These are phyloP conservation scores for Pitangus sulphuratus DNA, from an alignment of 2,797 vertebrate species.

Conservation along the genomic window DNA sequence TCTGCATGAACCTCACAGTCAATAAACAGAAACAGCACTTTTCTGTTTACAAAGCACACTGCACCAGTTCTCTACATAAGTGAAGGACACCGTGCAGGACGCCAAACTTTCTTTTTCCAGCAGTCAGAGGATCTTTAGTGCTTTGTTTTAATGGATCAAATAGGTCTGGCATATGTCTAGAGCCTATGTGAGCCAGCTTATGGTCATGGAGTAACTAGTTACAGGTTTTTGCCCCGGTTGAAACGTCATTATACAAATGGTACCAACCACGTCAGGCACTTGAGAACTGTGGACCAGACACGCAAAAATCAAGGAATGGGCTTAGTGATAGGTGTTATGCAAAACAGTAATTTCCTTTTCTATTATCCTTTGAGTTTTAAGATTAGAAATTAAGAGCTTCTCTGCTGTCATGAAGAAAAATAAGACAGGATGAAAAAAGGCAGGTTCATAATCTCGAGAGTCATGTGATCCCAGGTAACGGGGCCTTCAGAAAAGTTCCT, in stretches of 20 bases:
- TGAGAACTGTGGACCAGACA: not conserved
- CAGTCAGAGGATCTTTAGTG: not conserved
- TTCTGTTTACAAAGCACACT: not conserved
- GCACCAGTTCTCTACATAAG: not conserved
- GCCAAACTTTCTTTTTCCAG: not conserved
- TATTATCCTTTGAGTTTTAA: not conserved
- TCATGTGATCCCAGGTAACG: rapidly evolving
- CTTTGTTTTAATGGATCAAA: not conserved
- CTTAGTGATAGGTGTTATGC: not conserved
- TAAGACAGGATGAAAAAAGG: not conserved
- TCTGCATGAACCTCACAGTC: not conserved
- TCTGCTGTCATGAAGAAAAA: not conserved
- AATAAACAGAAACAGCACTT: not conserved
- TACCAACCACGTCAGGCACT: rapidly evolving
- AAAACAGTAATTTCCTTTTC: not conserved
- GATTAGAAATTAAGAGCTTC: not conserved
- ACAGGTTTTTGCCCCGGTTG: not conserved
- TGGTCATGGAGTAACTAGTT: not conserved
- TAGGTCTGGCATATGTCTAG: not conserved
- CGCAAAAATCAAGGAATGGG: not conserved
- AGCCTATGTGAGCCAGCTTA: rapidly evolving
- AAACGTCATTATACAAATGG: not conserved
- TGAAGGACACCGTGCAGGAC: not conserved
- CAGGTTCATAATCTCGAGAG: not conserved
- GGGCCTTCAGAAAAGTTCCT: not conserved